phyloP scores from a whole-genome alignment of 2,113 vertebrate genomes.

The Upupa epops region DNA sequence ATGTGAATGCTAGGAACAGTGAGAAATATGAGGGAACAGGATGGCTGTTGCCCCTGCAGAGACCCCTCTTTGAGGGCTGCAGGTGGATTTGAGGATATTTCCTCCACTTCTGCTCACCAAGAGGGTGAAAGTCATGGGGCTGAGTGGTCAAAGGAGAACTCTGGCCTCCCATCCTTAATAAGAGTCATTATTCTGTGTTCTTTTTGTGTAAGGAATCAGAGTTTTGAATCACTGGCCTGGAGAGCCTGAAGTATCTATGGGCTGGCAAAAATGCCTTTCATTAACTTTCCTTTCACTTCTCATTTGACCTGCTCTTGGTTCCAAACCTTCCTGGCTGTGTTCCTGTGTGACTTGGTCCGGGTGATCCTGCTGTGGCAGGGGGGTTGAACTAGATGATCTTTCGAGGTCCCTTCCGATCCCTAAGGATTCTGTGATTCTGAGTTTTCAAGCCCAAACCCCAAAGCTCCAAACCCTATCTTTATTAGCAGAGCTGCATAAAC shows the following conservation, averaged over 20 bases:
- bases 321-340: too few relatives aligned
- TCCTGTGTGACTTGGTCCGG: too few relatives aligned
- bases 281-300: background rate
- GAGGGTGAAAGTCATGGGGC: background rate
- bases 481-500: too few relatives aligned
- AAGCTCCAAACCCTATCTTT: too few relatives aligned
- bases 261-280: background rate
- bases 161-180: background rate
- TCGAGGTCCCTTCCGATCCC: too few relatives aligned
- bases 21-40: background rate
- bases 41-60: background rate
- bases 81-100: background rate
- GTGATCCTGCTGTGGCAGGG: too few relatives aligned
- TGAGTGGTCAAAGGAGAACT: background rate
- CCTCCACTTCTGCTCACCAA: background rate
- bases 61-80: background rate
- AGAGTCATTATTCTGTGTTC: background rate
- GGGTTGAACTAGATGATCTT: too few relatives aligned
- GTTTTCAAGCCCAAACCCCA: too few relatives aligned
- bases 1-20: fast-evolving
- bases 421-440: too few relatives aligned
- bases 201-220: background rate
- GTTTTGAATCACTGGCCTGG: background rate
- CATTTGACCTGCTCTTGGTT: background rate
- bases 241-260: background rate